A percentile compares a stretch with the other conserved stretches of the same genome.
Conservation (phyloP, 2,797 vertebrate species). For the Pithecia hirsuta region DNA sequence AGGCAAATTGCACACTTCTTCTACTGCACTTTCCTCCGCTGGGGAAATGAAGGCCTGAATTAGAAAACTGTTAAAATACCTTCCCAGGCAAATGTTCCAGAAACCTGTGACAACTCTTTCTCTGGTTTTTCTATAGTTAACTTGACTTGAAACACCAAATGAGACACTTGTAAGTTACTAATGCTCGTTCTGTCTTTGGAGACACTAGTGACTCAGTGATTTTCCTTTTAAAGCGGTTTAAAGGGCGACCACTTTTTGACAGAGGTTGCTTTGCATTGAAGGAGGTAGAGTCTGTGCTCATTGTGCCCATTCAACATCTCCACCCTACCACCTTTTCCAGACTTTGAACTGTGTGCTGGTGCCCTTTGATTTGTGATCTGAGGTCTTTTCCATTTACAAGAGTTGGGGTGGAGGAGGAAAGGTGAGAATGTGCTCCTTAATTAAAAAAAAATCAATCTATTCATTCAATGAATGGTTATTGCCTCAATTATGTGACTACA, state of each 20-base stretch:
- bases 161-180: background rate
- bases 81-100: conserved; percentile 19
- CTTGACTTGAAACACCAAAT: conserved; percentile 29
- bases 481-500: background rate
- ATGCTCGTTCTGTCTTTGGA: background rate
- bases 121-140: conserved; percentile 4
- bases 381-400: background rate
- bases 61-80: background rate
- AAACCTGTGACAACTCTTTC: conserved; percentile 9
- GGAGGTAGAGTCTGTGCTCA: background rate
- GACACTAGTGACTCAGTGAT: background rate
- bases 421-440: background rate
- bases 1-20: background rate
- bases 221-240: conserved; percentile 29
- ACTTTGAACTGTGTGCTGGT: background rate
- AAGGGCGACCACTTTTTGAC: background rate
- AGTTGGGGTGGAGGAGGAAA: background rate
- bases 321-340: background rate
- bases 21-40: background rate
- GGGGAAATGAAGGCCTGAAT: background rate
- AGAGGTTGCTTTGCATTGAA: background rate
- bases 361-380: background rate
- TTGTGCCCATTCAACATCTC: background rate
- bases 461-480: background rate
- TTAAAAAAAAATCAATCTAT: background rate